Percentiles rank a stretch among this genome's conserved stretches.
These are phyloP conservation scores for Ascidia mentula DNA, from an alignment of 23 tunicate species.

Conservation along the genomic window DNA sequence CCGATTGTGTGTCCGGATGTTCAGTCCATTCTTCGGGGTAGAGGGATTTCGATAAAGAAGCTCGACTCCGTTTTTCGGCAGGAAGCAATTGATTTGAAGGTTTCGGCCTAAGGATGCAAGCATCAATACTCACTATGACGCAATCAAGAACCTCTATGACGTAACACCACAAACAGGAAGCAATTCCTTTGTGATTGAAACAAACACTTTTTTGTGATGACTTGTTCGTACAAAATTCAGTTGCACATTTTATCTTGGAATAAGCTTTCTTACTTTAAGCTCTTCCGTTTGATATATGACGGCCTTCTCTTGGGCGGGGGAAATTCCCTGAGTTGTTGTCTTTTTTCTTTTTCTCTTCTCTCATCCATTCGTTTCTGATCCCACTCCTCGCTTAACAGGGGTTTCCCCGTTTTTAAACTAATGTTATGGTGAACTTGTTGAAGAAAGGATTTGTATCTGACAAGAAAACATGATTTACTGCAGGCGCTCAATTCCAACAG, in stretches of 20 bases:
- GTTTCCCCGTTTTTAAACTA: background rate
- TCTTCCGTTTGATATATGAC: background rate
- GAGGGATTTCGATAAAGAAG: conserved; percentile 18
- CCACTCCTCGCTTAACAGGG: conserved; percentile 33
- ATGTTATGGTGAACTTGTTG: conserved; percentile 49
- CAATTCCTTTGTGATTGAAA: too few relatives aligned
- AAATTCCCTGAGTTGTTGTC: background rate
- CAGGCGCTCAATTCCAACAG: too few relatives aligned
- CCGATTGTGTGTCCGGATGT: background rate
- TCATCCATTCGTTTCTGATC: conserved; percentile 2
- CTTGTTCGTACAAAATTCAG: too few relatives aligned
- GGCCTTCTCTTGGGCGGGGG: background rate
- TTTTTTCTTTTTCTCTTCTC: conserved; percentile 9
- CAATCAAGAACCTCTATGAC: too few relatives aligned
- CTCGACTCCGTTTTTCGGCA: background rate
- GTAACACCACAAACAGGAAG: too few relatives aligned
- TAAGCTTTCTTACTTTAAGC: background rate
- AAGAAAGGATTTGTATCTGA: conserved; percentile 47
- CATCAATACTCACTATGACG: too few relatives aligned
- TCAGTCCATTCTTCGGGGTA: conserved; percentile 57
- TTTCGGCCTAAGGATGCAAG: background rate
- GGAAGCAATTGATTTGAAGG: background rate
- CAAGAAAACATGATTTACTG: too few relatives aligned
- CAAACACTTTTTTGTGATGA: too few relatives aligned
- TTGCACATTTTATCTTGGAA: too few relatives aligned